These are phyloP conservation scores for Anableps anableps DNA, from an alignment of 2,797 vertebrate species.

Conservation along the genomic window DNA sequence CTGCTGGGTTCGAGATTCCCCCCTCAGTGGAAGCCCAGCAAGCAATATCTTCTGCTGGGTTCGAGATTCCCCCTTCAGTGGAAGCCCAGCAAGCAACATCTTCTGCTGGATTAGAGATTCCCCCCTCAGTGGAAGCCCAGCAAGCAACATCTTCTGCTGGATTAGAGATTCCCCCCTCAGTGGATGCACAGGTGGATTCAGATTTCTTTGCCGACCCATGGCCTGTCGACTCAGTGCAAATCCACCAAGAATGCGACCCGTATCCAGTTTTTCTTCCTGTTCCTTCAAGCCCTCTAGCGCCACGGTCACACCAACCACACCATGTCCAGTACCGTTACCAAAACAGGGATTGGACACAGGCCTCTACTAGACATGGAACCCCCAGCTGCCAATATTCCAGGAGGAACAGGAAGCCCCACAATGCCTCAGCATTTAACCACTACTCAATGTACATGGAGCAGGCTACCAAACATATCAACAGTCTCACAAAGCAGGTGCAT, in stretches of 20 bases:
- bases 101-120: not conserved
- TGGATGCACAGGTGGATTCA: not conserved
- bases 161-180: not conserved
- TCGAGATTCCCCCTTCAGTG: no score
- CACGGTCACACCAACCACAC: not conserved
- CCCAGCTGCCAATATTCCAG: not conserved
- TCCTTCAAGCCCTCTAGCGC: not conserved
- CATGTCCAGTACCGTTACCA: not conserved
- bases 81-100: no score
- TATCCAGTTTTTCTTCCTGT: not conserved
- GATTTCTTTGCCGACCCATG: not conserved
- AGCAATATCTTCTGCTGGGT: not conserved
- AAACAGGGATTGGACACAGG: not conserved
- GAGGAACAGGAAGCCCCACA: not conserved
- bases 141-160: not conserved
- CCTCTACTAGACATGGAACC: not conserved
- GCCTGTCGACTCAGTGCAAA: not conserved
- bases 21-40: not conserved
- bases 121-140: not conserved
- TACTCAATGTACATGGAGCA: not conserved
- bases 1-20: not conserved
- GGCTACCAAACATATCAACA: not conserved
- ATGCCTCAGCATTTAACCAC: not conserved
- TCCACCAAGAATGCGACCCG: not conserved
- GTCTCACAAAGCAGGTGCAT: not conserved